Evolutionary conservation across 2,888 invertebrate species (phyloP), one percentile per base, ranked within the genome.

Genomic region (Harpalus rufipes): DNA sequence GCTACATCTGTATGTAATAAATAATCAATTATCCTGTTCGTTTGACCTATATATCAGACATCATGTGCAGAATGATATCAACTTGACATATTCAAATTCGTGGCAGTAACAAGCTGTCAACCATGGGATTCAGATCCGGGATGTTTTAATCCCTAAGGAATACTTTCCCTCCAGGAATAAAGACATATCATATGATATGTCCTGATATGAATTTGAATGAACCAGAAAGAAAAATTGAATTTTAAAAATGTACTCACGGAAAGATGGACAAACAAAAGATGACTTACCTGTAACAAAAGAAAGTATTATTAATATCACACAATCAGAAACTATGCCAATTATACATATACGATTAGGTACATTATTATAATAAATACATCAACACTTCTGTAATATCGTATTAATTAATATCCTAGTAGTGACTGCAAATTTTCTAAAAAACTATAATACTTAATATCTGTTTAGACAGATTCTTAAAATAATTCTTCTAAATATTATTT

Each of bases 21-120:
- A 68, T 68, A 32, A 32, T 21, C 68, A 68, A 63, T 68, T 39
- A 68, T 68, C 68, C 32, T 3, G 12, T n/a, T n/a, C 14, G 32
- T 68, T n/a, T 68, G 68, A 39, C 68, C 32, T n/a, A 39, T n/a
- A 59, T 16, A 59, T 59, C 68, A 63, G 25, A 14, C 68, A 74
- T 41, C 44, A 18, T 12, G 0, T 16, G 72, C 72, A 44, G 72
- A 16, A 68, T 41, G 56, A 25, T 56, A 78, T 78, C 25, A 32
- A 25, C 7, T 4, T 58, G 78, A 78, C 78, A 78, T 58, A 78
- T 78, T 78, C 78, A 78, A 78, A 78, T 78, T 58, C 58, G 10
- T 78, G 14, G n/a, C 78, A 16, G 56, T 78, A 78, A 78, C 78
- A 78, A 78, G 78, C 78, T 78, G 78, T 78, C 78, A 14, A 44